phyloP scores from a whole-genome alignment of 2,888 invertebrate genomes.

The Agrochola lychnidis region DNA sequence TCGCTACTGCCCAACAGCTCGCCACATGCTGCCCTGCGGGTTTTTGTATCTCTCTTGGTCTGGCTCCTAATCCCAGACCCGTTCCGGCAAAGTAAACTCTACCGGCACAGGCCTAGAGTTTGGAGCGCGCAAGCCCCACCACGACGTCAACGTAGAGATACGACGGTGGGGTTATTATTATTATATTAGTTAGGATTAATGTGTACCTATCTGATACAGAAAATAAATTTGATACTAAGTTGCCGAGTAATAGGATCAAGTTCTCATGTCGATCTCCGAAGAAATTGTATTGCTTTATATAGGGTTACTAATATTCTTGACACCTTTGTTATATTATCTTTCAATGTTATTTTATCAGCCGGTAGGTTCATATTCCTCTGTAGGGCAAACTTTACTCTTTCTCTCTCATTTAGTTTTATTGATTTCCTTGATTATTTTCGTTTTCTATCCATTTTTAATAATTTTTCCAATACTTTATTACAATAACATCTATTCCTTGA shows the following conservation, averaged over 20 bases:
- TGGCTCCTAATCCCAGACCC: too few species aligned
- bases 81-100: too few species aligned
- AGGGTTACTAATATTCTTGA: conserved; percentile 2
- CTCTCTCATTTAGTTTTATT: neutral
- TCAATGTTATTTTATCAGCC: neutral
- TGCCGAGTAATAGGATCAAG: conserved; percentile 3
- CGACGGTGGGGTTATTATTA: too few species aligned
- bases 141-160: too few species aligned
- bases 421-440: neutral
- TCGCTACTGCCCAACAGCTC: too few species aligned
- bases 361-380: neutral
- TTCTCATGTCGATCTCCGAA: conserved; percentile 1
- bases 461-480: neutral
- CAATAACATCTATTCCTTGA: neutral
- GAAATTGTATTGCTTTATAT: conserved; percentile 7
- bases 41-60: too few species aligned
- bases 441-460: neutral
- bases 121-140: too few species aligned
- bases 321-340: neutral
- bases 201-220: neutral
- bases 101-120: too few species aligned
- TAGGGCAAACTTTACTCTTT: neutral
- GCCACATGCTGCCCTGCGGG: too few species aligned
- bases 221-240: conserved; percentile 14
- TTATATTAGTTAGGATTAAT: too few species aligned